These are phyloP conservation scores for Acridotheres tristis DNA, from an alignment of 2,797 vertebrate genomes.

Conservation along the genomic window DNA sequence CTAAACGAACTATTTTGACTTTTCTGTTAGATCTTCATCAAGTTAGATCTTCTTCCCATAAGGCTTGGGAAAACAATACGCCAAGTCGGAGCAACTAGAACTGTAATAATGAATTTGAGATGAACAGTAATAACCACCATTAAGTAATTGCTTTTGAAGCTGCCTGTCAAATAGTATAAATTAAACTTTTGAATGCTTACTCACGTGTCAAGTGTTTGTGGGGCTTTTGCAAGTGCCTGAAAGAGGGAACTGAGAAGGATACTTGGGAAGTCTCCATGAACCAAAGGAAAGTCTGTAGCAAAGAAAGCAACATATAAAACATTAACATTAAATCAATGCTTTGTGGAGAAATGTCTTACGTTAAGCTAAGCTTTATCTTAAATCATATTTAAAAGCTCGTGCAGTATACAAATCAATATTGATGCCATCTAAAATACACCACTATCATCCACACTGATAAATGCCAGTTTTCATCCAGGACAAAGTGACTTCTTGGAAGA, in stretches of 20 bases:
- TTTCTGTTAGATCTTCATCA: background rate
- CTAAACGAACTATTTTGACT: background rate
- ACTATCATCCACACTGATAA: conserved; percentile 50
- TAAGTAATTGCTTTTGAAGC: background rate
- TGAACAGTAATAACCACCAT: background rate
- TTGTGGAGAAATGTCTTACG: conserved; percentile 36
- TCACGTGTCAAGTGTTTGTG: background rate
- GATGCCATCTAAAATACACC: conserved; percentile 59
- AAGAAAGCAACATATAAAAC: conserved; percentile 10
- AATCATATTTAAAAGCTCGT: conserved; percentile 62
- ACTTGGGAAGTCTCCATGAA: background rate
- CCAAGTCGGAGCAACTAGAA: background rate
- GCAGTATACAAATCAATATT: conserved; percentile 67
- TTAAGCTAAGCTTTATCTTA: conserved; percentile 61
- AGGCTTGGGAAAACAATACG: background rate
- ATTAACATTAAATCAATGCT: conserved; percentile 56
- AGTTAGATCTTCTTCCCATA: background rate
- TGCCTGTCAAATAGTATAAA: background rate
- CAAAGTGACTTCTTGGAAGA: conserved; percentile 68
- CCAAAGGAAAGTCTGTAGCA: background rate
- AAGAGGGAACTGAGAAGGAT: background rate
- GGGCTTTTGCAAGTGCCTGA: background rate
- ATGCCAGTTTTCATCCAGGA: conserved; percentile 63
- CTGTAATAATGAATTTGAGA: background rate
- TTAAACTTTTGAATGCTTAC: background rate